Evolutionary conservation across 1,140 invertebrate species (phyloP), one percentile per base, ranked within the genome.

Genomic region (Piezodorus guildinii): DNA sequence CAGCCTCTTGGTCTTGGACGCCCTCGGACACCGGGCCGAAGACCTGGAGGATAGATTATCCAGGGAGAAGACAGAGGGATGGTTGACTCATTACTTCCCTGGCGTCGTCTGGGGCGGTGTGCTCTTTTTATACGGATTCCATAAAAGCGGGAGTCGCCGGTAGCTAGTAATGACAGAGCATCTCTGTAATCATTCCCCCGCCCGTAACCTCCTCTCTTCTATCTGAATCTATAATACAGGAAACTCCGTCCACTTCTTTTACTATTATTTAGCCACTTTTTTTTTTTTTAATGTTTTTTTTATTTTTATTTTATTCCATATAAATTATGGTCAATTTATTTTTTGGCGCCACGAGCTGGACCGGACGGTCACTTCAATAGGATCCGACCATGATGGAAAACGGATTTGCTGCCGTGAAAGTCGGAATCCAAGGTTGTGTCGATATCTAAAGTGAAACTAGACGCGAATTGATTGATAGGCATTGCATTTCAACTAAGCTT

Each of bases 181-280:
- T 39, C 34, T 39, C 34, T 39, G 34, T 39, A 39, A 39, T 39
- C 34, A 39, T 5, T 12, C 34, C 34, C 34, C 12, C 34, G 46
- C 46, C 46, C 46, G 21, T n/a, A 49, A 21, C 46, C 46, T 10
- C 46, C 21, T 14, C 3, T 3, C 45, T 15, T 16, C 15, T 19
- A 16, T 49, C 46, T 49, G 46, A 49, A 49, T 49, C 46, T 49
- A 49, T 49, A 49, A 49, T 49, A 49, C 46, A 49, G 46, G 46
- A 49, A 49, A 49, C 46, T 49, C n/a, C 46, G 6, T 21, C 46
- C 17, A 49, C 46, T 19, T 49, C 21, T 19, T 49, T 49, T 49
- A 6, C 46, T 49, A 49, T 49, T 49, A 49, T 39, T 39, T 39
- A 39, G 12, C 34, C 46, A 49, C 46, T 49, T 49, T 19, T 3